phyloP scores from a whole-genome alignment of 2,888 invertebrate genomes.

The Drosophila mimica region DNA sequence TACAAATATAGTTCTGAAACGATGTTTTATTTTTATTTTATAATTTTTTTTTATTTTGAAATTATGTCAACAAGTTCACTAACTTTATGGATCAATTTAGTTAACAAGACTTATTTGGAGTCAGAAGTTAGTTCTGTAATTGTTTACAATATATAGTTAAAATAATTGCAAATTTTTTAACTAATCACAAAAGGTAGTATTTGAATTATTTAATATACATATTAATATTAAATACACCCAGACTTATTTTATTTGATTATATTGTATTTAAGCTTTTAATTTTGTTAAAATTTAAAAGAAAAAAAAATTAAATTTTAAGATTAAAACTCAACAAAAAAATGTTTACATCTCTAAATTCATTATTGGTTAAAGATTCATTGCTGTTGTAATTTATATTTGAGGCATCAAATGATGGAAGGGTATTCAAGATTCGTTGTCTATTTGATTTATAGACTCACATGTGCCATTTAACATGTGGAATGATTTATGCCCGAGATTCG shows the following conservation, averaged over 20 bases:
- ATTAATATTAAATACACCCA: background rate
- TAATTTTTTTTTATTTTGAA: background rate
- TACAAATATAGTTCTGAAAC: background rate
- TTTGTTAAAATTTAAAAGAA: background rate
- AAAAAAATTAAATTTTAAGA: background rate
- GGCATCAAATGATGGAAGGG: conserved; percentile 13
- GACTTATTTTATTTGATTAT: no score
- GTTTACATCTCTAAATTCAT: no score
- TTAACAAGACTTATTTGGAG: background rate
- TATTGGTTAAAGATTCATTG: background rate
- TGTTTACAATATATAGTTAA: no score
- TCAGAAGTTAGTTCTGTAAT: background rate
- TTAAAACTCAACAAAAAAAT: background rate
- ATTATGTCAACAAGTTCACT: background rate
- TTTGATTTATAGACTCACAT: conserved; percentile 25
- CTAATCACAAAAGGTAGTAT: no score
- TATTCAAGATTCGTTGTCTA: conserved; percentile 2
- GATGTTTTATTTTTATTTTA: background rate
- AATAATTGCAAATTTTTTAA: no score
- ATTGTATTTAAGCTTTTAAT: background rate
- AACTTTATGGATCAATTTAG: background rate
- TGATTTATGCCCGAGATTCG: conserved; percentile 72
- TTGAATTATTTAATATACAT: background rate
- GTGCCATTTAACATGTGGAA: conserved; percentile 60
- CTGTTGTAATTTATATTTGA: no score